Conservation (phyloP, 1,140 invertebrate genomes). For the Sipha flava region DNA sequence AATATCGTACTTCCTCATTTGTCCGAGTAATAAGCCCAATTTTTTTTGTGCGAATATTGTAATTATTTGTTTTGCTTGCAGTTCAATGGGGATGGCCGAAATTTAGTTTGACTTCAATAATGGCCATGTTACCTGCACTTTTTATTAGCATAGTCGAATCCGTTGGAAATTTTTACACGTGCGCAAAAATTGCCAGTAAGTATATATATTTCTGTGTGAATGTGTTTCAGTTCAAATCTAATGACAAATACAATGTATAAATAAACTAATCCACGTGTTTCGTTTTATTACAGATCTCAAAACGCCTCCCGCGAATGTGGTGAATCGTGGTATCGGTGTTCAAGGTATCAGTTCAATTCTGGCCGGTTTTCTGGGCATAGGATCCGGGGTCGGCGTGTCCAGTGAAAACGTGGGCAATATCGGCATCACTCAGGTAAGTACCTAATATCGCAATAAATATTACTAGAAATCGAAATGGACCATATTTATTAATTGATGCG, state of each 20-base stretch:
- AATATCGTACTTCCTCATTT: no score
- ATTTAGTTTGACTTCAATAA: neutral
- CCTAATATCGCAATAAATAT: neutral
- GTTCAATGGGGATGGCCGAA: conserved; percentile 16
- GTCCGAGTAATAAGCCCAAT: no score
- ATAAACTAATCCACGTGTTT: no score
- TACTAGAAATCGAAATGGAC: neutral
- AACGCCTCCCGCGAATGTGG: neutral
- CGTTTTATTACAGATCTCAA: neutral
- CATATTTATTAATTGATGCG: no score
- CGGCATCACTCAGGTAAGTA: neutral
- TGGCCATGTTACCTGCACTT: neutral
- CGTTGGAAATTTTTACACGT: neutral
- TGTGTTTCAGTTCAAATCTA: no score
- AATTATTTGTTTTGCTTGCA: neutral
- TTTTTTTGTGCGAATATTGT: neutral
- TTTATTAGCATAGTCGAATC: neutral
- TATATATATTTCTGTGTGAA: no score
- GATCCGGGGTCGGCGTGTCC: neutral
- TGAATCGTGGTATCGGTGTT: neutral
- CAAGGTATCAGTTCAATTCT: neutral
- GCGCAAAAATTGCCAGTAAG: neutral
- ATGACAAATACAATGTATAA: no score
- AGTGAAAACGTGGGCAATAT: conserved; percentile 23
- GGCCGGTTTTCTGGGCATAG: neutral